Evolutionary conservation across 2,797 vertebrate genomes (phyloP), one percentile per base, ranked within the genome.

Genomic region (Galago senegalensis): DNA sequence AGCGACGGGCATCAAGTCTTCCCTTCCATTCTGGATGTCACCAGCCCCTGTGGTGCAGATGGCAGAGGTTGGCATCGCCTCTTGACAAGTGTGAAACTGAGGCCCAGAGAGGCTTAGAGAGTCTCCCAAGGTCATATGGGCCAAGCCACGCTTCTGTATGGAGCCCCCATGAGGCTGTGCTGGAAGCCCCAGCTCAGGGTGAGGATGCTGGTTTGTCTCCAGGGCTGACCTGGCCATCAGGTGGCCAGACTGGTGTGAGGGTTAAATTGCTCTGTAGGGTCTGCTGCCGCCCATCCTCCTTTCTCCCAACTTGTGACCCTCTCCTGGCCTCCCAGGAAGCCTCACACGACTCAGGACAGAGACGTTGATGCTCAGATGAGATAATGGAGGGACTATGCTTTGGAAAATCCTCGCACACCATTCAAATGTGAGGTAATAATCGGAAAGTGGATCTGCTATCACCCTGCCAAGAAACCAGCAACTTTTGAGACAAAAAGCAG

Each of bases 391-490:
- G 80, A 96, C 82, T 79, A 69, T 17, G 89, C 93, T 95, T 95
- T 91, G 96, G 96, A 97, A 97, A 97, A 97, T 97, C 87, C 63
- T 94, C 69, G 94, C 34, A 70, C 63, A 72, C 79, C 63, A 67
- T 92, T 98, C 81, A 94, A 89, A 93, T 92, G 89, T 96, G 97
- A 97, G 89, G 96, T 95, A 95, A 97, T 97, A 85, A 89, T 87
- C 94, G 53, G 87, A 96, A 96, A 85, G 85, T 29, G n/a, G 67
- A 93, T 94, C 93, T 93, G 87, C 89, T 72, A 25, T 23, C 20
- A 31, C 25, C n/a, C 87, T 97, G 96, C 96, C 96, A 96, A 97
- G 89, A 97, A 95, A 53, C 86, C 67, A 97, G 94, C 43, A 80
- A 67, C 29, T 77, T 95, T 63, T 83, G 88, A 97, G 93, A 97